Base-by-base conservation (phyloP, 2,888 invertebrate genomes). In the Plebejus anna region DNA sequence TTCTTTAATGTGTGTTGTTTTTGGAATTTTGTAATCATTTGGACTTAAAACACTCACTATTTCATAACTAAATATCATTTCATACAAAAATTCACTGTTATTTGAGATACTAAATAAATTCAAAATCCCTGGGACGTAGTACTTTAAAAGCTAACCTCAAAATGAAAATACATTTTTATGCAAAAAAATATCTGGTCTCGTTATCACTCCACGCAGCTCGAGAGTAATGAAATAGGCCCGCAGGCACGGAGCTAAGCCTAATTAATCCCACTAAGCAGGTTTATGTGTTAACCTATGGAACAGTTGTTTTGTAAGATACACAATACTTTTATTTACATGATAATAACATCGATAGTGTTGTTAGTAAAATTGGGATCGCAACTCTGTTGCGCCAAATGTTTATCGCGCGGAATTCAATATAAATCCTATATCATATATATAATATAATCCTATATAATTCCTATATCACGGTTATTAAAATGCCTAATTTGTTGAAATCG, bases 221-320 rank as follows among this genome's bases (percentile, higher is more conserved):
- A 28, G 11, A 47, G 71, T 47, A n/a, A 71, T 22, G 71, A 47
- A 28, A 71, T 32, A 66, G 61, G 61, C 61, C 22, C 9, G 7
- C 38, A 71, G 42, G 47, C 73, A 1, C 28, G 32, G 4, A 13
- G 51, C 73, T 73, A 73, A 55, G 73, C 73, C 73, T 73, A 73
- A 73, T 73, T 73, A 73, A 73, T 73, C 73, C 73, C 16, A n/a
- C 36, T 36, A 38, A 38, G 16, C n/a, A 16, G 3, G 42, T 71
- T 71, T 6, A 42, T 71, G 38, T 70, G 28, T 9, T 59, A 59
- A 59, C 59, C 22, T 59, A 1, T 22, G 22, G 13, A 28, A 22
- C 32, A 70, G 70, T 32, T 28, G 9, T 70, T 36, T 70, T 16
- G 28, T 36, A 80, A 79, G 84, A 22, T 7, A 22, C 59, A 59